Evolutionary conservation across 2,113 vertebrate genomes (phyloP).

Genomic region (Eira barbara): DNA sequence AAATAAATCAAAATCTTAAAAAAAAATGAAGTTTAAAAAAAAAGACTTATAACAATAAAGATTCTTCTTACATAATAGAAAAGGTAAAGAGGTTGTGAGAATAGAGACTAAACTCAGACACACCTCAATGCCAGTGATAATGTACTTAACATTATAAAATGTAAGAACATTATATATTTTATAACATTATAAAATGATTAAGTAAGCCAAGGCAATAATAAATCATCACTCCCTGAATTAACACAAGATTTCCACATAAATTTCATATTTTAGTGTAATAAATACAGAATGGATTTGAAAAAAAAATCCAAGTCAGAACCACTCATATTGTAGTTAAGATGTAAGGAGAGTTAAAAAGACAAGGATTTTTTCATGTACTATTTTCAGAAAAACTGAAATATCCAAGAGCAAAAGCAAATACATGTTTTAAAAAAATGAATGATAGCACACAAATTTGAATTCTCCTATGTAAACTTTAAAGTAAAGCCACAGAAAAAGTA

Average conservation of each 20-base stretch:
- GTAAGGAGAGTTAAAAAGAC: not conserved
- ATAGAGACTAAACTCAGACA: not conserved
- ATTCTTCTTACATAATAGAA: not conserved
- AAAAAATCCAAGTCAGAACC: not conserved
- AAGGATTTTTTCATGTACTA: not conserved
- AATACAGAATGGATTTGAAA: not conserved
- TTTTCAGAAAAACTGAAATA: not conserved
- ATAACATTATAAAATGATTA: not conserved
- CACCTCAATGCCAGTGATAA: not conserved
- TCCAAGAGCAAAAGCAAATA: not conserved
- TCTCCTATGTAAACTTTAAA: not conserved
- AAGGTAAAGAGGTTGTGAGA: not conserved
- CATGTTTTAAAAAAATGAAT: not conserved
- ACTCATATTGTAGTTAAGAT: not conserved
- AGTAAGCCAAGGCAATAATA: not conserved
- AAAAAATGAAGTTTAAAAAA: no score
- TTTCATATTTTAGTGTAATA: not conserved
- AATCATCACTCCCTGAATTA: not conserved
- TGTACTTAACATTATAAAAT: not conserved
- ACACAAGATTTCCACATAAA: not conserved
- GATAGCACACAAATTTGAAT: not conserved
- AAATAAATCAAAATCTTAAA: no score
- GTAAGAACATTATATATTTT: no score
- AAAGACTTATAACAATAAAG: not conserved
- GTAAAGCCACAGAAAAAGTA: not conserved